Conservation (phyloP, 2,113 vertebrate species). For the Isichthys henryi region DNA sequence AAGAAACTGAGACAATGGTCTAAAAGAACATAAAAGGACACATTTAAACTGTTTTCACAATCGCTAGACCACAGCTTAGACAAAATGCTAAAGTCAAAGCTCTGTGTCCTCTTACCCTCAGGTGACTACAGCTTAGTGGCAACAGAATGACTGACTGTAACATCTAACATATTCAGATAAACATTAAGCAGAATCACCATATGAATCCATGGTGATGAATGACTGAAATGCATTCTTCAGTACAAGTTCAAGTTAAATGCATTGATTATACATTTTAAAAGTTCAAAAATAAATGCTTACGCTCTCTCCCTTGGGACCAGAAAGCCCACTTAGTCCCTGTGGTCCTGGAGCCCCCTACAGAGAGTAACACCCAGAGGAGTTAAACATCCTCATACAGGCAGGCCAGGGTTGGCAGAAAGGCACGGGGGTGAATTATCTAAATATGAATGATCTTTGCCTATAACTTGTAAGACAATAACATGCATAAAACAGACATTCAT, state of each 20-base stretch:
- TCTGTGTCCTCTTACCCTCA: neutral
- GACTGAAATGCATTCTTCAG: neutral
- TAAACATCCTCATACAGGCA: neutral
- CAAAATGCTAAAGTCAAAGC: neutral
- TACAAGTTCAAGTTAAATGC: neutral
- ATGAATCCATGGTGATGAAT: neutral
- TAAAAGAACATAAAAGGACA: neutral
- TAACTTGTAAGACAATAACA: neutral
- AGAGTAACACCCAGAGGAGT: neutral
- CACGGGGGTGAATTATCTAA: neutral
- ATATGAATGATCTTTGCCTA: neutral
- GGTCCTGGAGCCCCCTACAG: conserved; percentile 73
- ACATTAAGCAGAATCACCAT: neutral
- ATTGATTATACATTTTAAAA: neutral
- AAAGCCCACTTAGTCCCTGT: conserved; percentile 84
- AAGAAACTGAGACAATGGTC: neutral
- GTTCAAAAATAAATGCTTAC: conserved; percentile 30
- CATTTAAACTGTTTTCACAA: neutral
- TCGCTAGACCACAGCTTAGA: neutral
- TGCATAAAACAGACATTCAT: neutral
- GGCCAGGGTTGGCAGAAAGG: neutral
- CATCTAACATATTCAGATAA: neutral
- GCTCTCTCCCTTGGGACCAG: conserved; percentile 83
- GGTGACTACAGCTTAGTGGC: neutral
- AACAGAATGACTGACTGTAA: neutral